Evolutionary conservation across 2,113 vertebrate genomes (phyloP).

Genomic region (Aix galericulata): DNA sequence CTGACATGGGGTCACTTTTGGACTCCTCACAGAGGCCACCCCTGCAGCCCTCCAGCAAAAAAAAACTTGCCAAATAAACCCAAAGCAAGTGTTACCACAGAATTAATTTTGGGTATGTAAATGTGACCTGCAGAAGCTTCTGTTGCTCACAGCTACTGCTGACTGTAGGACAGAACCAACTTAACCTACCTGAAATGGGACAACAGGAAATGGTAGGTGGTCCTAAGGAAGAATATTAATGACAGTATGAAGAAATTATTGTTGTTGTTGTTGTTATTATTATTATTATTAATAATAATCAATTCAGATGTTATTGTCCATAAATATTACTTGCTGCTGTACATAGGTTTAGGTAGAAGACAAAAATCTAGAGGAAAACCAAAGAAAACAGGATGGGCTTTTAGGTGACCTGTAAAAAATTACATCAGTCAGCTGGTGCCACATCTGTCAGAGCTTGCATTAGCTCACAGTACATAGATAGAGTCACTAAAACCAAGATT

Average conservation of each 20-base stretch:
- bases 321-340: not conserved
- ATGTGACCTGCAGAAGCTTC: not conserved
- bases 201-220: not conserved
- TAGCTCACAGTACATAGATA: not conserved
- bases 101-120: not conserved
- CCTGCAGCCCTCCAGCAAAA: too few relatives aligned
- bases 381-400: not conserved
- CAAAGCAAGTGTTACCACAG: not conserved
- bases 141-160: not conserved
- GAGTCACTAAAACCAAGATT: not conserved
- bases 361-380: not conserved
- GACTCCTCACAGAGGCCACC: too few relatives aligned
- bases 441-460: not conserved
- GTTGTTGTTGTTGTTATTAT: too few relatives aligned
- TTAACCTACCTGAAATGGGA: not conserved
- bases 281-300: not conserved
- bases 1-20: too few relatives aligned
- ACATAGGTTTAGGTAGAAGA: rapidly evolving
- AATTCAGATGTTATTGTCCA: rapidly evolving
- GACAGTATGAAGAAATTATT: not conserved
- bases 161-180: rapidly evolving
- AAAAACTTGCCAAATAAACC: too few relatives aligned
- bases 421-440: not conserved
- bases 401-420: not conserved
- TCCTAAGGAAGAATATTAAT: not conserved